Conservation (phyloP, 2,797 vertebrate species). For the Echeneis naucrates region DNA sequence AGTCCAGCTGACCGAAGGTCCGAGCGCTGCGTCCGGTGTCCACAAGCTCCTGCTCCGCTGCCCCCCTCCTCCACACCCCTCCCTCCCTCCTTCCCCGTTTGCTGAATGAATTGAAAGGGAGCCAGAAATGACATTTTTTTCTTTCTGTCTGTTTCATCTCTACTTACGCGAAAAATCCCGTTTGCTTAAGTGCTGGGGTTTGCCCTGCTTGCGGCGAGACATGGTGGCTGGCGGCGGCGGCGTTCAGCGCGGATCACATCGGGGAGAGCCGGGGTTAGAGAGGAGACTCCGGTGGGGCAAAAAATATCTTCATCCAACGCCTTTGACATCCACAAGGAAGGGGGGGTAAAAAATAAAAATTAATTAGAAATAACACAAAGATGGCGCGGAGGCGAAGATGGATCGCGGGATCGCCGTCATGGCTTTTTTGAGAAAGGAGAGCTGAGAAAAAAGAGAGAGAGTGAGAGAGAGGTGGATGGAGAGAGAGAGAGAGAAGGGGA, state of each 20-base stretch:
- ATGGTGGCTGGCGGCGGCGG: constrained; percentile 93
- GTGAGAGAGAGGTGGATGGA: constrained; percentile 80
- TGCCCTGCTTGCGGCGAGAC: constrained; percentile 99
- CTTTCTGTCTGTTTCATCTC: constrained; percentile 67
- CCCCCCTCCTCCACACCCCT: constrained; percentile 1
- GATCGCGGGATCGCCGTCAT: constrained; percentile 99
- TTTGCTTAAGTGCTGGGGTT: constrained; percentile 99
- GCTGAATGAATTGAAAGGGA: constrained; percentile 71
- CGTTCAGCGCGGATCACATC: constrained; percentile 97
- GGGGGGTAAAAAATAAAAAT: constrained; percentile 85
- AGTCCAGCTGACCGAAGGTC: constrained; percentile 85
- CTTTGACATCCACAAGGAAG: constrained; percentile 94
- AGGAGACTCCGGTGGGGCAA: constrained; percentile 93
- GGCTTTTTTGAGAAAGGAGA: constrained; percentile 90
- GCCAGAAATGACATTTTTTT: constrained; percentile 53
- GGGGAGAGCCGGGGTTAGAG: constrained; percentile 95
- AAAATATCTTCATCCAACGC: constrained; percentile 98
- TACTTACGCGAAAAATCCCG: constrained; percentile 99
- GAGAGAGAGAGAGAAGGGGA: constrained; percentile 78
- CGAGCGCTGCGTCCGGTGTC: constrained; percentile 80
- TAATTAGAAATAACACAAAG: constrained; percentile 99
- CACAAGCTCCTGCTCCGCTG: constrained; percentile 53
- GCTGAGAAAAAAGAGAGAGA: constrained; percentile 80
- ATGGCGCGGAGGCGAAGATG: constrained; percentile 96
- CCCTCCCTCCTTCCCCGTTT: constrained; percentile 14